These are phyloP conservation scores for Liasis olivaceus DNA, from an alignment of 2,797 vertebrate species.

Conservation along the genomic window DNA sequence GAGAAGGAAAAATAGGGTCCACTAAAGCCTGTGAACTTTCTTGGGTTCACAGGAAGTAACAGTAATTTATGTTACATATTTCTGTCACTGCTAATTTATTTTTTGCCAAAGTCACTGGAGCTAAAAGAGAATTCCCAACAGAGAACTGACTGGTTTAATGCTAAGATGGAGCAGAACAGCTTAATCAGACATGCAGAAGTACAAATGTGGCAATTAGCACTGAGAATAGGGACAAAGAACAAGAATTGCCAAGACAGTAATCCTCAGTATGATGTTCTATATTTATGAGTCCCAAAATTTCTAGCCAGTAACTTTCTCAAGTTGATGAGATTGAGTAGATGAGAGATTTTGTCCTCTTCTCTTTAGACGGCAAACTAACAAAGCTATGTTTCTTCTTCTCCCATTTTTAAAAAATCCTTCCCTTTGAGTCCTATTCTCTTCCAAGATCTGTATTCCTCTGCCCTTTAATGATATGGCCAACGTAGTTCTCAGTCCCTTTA, in stretches of 20 bases:
- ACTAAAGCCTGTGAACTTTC: not conserved
- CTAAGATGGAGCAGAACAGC: not conserved
- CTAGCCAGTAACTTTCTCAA: not conserved
- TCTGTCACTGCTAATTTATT: not conserved
- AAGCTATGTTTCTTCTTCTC: not conserved
- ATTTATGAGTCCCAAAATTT: not conserved
- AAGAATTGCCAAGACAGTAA: not conserved
- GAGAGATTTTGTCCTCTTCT: not conserved
- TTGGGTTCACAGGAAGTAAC: not conserved
- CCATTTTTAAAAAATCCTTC: not conserved
- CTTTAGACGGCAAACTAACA: not conserved
- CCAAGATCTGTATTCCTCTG: not conserved
- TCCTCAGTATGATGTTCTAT: not conserved
- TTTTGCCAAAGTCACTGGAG: not conserved
- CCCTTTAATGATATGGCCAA: not conserved
- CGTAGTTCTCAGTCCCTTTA: not conserved
- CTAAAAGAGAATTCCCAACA: not conserved
- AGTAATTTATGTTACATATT: not conserved
- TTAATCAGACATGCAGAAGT: not conserved
- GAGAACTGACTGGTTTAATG: not conserved
- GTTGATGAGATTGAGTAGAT: not conserved
- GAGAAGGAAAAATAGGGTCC: not conserved
- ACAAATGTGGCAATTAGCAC: not conserved
- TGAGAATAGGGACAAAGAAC: not conserved
- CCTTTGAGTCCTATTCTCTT: not conserved